Evolutionary conservation across 2,888 invertebrate genomes (phyloP).

Genomic region (Erpobdella octoculata): DNA sequence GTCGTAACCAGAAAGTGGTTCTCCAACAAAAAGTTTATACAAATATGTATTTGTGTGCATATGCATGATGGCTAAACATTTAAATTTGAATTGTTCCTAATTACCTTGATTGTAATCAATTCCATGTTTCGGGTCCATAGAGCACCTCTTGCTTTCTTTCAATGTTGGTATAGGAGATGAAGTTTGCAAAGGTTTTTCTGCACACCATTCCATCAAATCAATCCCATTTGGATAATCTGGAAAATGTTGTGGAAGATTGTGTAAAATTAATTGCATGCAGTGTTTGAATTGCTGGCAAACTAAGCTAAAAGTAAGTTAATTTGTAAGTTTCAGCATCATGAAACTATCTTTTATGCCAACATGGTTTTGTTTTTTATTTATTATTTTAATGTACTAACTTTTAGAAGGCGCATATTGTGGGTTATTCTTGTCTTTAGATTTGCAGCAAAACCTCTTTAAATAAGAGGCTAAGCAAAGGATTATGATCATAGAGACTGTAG

Average conservation of each 20-base stretch:
- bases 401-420: too few relatives aligned
- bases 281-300: background rate
- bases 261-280: too few relatives aligned
- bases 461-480: background rate
- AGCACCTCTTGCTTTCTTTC: too few relatives aligned
- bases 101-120: too few relatives aligned
- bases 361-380: background rate
- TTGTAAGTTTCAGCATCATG: background rate
- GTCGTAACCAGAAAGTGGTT: too few relatives aligned
- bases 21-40: too few relatives aligned
- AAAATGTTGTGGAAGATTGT: too few relatives aligned
- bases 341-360: background rate
- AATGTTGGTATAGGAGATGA: background rate
- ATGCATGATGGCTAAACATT: too few relatives aligned
- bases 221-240: background rate
- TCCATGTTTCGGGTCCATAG: too few relatives aligned
- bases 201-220: background rate
- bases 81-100: too few relatives aligned
- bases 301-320: background rate
- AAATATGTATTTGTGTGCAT: too few relatives aligned
- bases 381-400: background rate
- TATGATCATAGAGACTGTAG: slow-evolving; percentile 14
- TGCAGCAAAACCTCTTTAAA: background rate
- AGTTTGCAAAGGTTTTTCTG: slow-evolving; percentile 11
- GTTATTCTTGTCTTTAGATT: too few relatives aligned